Base-by-base conservation (phyloP, 1,140 invertebrate species). In the Lordiphosa stackelbergi region DNA sequence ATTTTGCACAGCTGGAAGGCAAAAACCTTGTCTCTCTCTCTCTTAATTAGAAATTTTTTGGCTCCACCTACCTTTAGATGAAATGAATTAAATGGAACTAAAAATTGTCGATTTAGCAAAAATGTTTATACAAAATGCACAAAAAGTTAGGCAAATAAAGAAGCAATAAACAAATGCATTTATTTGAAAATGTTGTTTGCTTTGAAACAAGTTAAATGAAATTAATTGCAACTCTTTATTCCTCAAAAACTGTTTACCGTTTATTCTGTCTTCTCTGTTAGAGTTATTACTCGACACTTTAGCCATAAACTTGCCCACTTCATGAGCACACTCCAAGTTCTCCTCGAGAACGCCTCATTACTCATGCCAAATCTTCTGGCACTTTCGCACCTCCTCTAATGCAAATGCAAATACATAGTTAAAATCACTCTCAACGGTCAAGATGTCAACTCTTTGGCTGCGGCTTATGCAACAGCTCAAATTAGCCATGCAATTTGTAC, bases 401-500 rank as follows among this genome's bases (percentile, higher is more conserved):
- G 40, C 35, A 35, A 66, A 37, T 64, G 51, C 40, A 64, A 34
- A 53, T 35, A 24, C 31, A 66, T 28, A 46, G 43, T 57, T 47
- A 66, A 53, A 68, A 37, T 22, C 42, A 24, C 42, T 24, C 47
- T 22, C 12, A 19, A 12, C 24, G 24, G 31, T 35, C 35, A 49
- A 49, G 13, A 34, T 49, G 49, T 38, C 34, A 40, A 36, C 53
- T 70, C 7, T 49, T 41, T 53, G 57, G 38, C 47, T 55, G 46
- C 40, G 65, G 49, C 65, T 64, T 55, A 68, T 74, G 74, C 75
- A 81, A 79, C 71, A 62, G 75, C 66, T 68, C 74, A 79, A 79
- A 79, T 79, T 79, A 81, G 74, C 74, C 74, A 75, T 79, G 74
- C 74, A 79, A 79, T 79, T 81, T 79, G 74, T 81, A 81, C 59